Conservation (phyloP, 2,113 vertebrate genomes). For the Castor canadensis region DNA sequence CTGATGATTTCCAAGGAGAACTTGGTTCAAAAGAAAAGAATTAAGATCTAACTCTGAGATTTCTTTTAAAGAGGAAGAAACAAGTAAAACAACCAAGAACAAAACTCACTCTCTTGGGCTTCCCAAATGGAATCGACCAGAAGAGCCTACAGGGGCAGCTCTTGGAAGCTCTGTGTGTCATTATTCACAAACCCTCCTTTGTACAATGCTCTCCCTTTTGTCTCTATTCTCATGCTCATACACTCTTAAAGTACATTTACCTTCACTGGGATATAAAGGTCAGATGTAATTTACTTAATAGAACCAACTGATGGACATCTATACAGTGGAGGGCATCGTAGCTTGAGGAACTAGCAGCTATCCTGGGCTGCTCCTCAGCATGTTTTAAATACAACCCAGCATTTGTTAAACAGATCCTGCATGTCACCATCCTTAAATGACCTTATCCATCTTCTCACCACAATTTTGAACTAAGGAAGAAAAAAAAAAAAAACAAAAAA, state of each 20-base stretch:
- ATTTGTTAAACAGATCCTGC: constrained; percentile 34
- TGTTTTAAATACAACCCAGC: constrained; percentile 16
- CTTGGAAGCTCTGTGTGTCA: background rate
- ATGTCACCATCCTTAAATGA: constrained; percentile 32
- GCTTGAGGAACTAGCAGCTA: constrained; percentile 5
- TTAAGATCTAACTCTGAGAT: background rate
- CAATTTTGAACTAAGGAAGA: background rate
- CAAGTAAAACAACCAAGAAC: background rate
- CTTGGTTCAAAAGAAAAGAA: background rate
- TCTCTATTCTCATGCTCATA: background rate
- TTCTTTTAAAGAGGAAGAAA: background rate
- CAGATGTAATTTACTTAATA: constrained; percentile 58
- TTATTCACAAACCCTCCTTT: background rate
- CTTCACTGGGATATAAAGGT: constrained; percentile 64
- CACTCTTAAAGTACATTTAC: constrained; percentile 51
- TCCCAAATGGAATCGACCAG: background rate
- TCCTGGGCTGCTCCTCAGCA: constrained; percentile 33
- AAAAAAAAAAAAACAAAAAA: background rate
- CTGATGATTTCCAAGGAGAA: background rate
- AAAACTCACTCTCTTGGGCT: background rate
- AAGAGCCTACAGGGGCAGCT: background rate
- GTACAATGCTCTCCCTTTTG: background rate
- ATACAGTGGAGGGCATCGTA: background rate
- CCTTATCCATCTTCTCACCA: constrained; percentile 53
- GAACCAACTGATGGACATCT: constrained; percentile 61